These are phyloP conservation scores for Drosophila novamexicana DNA, from an alignment of 1,140 invertebrate genomes.

Conservation along the genomic window DNA sequence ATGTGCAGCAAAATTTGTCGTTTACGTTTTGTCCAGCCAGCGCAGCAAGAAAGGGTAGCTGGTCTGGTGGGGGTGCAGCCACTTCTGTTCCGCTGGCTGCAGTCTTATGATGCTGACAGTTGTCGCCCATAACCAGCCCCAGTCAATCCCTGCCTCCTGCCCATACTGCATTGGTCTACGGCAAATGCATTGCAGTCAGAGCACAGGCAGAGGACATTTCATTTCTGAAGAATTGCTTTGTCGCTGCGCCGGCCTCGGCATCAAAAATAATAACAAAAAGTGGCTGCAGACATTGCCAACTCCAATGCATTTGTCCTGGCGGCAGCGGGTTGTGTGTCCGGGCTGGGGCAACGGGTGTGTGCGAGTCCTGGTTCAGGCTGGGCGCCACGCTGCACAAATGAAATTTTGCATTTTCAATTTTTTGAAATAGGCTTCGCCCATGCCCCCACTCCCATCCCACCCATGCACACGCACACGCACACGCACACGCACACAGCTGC, in stretches of 20 bases:
- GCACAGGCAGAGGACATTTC: conserved; percentile 69
- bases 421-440: conserved; percentile 80
- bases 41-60: background rate
- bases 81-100: conserved; percentile 42
- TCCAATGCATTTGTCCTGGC: conserved; percentile 53
- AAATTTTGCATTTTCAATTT: conserved; percentile 83
- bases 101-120: no score
- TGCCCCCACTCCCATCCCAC: conserved; percentile 23
- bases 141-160: conserved; percentile 1
- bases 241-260: conserved; percentile 43
- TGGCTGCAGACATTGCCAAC: conserved; percentile 36
- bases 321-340: conserved; percentile 15
- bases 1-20: conserved; percentile 58
- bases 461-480: background rate
- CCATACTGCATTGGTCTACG: conserved; percentile 9
- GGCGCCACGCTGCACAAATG: conserved; percentile 71
- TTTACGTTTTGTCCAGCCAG: conserved; percentile 61
- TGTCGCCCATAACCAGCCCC: conserved; percentile 4
- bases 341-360: background rate
- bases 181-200: conserved; percentile 68
- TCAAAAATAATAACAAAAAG: conserved; percentile 59
- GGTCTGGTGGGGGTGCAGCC: conserved; percentile 74
- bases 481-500: conserved; percentile 5
- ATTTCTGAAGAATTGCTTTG: conserved; percentile 83
- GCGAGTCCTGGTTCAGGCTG: conserved; percentile 18